These are phyloP conservation scores for Plagiodera versicolora DNA, from an alignment of 2,888 invertebrate genomes.

Conservation along the genomic window DNA sequence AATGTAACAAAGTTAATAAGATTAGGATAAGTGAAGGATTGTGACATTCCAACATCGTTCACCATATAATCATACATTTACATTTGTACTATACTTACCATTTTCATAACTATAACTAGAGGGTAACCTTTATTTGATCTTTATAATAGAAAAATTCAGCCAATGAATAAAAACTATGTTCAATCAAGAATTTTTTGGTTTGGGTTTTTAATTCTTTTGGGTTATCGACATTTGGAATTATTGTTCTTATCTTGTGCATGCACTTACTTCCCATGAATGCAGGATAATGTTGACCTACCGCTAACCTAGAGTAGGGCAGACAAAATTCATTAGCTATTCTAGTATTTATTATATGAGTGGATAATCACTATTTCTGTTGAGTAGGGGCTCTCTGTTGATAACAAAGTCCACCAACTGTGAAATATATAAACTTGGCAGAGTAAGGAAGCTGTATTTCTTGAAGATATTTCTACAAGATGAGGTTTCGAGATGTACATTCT, in stretches of 20 bases:
- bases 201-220: background rate
- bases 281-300: too few species aligned
- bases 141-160: background rate
- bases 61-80: too few species aligned
- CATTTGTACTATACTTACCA: background rate
- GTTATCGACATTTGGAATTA: background rate
- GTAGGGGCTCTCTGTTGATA: background rate
- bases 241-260: background rate
- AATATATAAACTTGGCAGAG: background rate
- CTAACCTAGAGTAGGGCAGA: background rate
- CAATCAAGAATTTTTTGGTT: background rate
- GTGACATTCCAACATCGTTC: too few species aligned
- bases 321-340: background rate
- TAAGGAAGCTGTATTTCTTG: background rate
- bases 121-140: background rate
- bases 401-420: background rate
- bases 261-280: too few species aligned
- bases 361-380: background rate
- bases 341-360: background rate
- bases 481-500: background rate
- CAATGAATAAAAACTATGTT: background rate
- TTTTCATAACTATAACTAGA: background rate
- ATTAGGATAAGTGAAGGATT: too few species aligned
- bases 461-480: background rate
- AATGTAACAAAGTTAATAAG: background rate